Conservation (phyloP, 2,113 vertebrate species). For the Peromyscus californicus region DNA sequence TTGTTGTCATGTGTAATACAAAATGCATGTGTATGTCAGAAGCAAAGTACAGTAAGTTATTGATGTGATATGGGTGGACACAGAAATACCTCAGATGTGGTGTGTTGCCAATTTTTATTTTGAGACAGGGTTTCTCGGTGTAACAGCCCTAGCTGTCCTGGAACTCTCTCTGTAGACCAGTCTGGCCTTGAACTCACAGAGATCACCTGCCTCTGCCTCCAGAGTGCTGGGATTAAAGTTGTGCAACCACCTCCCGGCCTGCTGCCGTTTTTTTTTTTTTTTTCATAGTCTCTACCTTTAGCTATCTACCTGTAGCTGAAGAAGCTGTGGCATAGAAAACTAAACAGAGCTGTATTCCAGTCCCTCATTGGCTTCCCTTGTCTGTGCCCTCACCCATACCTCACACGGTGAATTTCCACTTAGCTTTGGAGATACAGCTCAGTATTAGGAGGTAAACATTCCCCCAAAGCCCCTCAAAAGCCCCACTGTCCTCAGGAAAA, state of each 20-base stretch:
- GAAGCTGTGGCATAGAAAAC: background rate
- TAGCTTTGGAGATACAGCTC: background rate
- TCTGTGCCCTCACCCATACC: background rate
- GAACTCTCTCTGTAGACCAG: background rate
- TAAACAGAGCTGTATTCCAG: background rate
- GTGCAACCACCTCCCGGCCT: background rate
- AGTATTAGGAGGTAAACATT: background rate
- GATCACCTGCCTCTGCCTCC: background rate
- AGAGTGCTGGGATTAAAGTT: background rate
- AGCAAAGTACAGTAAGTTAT: background rate
- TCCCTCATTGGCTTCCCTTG: fast-evolving
- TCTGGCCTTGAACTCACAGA: background rate
- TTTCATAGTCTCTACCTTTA: background rate
- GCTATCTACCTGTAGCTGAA: background rate
- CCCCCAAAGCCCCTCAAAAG: background rate
- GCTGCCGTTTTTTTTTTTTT: background rate
- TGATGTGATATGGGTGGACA: background rate
- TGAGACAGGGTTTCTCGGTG: background rate
- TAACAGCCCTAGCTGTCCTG: too few relatives aligned
- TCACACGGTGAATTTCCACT: background rate
- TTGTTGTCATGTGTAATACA: background rate
- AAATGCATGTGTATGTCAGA: background rate
- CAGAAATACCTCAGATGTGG: background rate
- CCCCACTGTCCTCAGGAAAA: background rate
- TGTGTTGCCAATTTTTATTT: background rate